phyloP scores from a whole-genome alignment of 2,797 vertebrate genomes.

The Peromyscus melanophrys region DNA sequence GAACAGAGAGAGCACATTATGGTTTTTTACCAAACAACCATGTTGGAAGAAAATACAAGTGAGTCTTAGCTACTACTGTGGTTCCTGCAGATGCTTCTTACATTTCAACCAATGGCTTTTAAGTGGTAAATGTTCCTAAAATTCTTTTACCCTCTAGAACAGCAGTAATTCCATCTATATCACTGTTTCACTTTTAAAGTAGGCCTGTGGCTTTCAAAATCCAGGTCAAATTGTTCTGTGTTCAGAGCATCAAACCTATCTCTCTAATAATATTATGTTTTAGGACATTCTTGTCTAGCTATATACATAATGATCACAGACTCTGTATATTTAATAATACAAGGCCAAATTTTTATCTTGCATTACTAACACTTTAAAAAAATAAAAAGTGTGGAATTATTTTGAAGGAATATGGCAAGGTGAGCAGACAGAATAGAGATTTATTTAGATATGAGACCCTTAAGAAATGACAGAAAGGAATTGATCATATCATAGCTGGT shows the following conservation, averaged over 20 bases:
- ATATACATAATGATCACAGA: neutral
- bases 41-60: slow-evolving; percentile 8
- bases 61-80: neutral
- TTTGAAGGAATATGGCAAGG: neutral
- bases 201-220: neutral
- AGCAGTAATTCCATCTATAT: neutral
- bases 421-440: neutral
- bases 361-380: slow-evolving; percentile 15
- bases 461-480: slow-evolving; percentile 4
- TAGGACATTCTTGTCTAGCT: neutral
- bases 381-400: neutral
- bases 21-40: neutral
- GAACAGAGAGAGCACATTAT: neutral
- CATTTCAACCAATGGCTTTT: neutral
- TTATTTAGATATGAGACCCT: slow-evolving; percentile 27
- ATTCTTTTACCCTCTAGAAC: neutral
- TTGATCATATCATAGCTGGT: neutral
- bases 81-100: neutral
- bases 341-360: neutral
- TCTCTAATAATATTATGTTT: slow-evolving; percentile 48
- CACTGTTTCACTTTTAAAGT: neutral
- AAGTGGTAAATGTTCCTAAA: neutral
- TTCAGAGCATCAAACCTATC: neutral
- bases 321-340: slow-evolving; percentile 10
- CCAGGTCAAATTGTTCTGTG: neutral